These are phyloP conservation scores for Chelidonichthys spinosus DNA, from an alignment of 2,797 vertebrate species.

Conservation along the genomic window DNA sequence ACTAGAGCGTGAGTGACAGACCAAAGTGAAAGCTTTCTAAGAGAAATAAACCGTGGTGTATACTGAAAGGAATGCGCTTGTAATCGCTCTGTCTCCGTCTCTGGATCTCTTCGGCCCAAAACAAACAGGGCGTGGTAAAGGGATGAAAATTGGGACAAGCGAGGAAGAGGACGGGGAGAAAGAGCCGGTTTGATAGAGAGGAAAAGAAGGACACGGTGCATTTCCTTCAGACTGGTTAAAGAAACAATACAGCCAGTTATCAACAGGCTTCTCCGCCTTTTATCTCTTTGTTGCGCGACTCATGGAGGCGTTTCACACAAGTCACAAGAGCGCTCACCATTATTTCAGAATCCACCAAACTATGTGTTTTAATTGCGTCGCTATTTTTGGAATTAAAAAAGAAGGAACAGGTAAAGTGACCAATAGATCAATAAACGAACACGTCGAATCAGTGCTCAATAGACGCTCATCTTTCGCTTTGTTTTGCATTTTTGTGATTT, in stretches of 20 bases:
- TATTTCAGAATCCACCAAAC: slow-evolving; percentile 1
- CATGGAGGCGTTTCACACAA: slow-evolving; percentile 32
- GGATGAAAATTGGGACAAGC: slow-evolving; percentile 81
- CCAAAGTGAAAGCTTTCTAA: slow-evolving; percentile 80
- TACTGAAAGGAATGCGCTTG: slow-evolving; percentile 82
- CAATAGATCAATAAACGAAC: background rate
- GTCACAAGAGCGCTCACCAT: background rate
- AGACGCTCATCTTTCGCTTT: background rate
- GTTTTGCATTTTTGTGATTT: background rate
- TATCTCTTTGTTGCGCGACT: slow-evolving; percentile 43
- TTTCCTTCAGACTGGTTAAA: slow-evolving; percentile 63
- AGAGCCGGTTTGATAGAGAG: slow-evolving; percentile 55
- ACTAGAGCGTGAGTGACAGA: slow-evolving; percentile 85
- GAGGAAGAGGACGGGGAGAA: slow-evolving; percentile 72
- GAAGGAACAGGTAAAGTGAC: no score
- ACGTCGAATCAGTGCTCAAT: background rate
- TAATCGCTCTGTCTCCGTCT: slow-evolving; percentile 85
- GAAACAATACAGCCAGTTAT: slow-evolving; percentile 56
- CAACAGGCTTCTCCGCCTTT: slow-evolving; percentile 53
- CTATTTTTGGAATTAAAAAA: no score
- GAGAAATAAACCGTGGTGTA: slow-evolving; percentile 35
- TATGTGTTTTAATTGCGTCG: no score
- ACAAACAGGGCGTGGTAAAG: slow-evolving; percentile 86
- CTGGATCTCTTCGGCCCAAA: slow-evolving; percentile 80
- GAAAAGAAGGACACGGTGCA: slow-evolving; percentile 81